Evolutionary conservation across 2,888 invertebrate species (phyloP).

Genomic region (Lutraria lutraria): DNA sequence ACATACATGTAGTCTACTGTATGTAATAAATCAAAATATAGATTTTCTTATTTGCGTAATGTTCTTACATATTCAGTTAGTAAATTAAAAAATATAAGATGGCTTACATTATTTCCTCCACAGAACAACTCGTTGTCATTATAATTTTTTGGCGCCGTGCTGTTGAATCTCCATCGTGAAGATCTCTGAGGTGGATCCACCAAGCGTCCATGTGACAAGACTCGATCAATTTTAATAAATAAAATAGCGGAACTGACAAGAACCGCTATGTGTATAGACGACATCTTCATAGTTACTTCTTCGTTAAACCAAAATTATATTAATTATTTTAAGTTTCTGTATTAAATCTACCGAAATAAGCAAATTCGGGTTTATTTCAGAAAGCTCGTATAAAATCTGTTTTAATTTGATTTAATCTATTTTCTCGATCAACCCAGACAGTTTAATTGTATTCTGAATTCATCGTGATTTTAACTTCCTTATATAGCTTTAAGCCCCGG

Average conservation of each 20-base stretch:
- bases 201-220: conserved; percentile 56
- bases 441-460: neutral
- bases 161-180: conserved; percentile 54
- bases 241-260: neutral
- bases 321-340: neutral
- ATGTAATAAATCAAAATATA: too few relatives aligned
- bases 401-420: neutral
- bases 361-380: too few relatives aligned
- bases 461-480: neutral
- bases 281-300: neutral
- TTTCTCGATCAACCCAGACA: neutral
- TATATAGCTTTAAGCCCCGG: neutral
- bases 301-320: neutral
- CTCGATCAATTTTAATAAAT: conserved; percentile 26
- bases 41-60: too few relatives aligned
- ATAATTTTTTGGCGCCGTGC: conserved; percentile 45
- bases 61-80: too few relatives aligned
- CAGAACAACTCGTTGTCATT: conserved; percentile 62
- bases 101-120: conserved; percentile 63
- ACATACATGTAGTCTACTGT: too few relatives aligned
- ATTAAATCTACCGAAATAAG: too few relatives aligned
- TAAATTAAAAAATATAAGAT: too few relatives aligned
- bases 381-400: neutral
- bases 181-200: conserved; percentile 59
- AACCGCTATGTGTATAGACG: neutral